Conservation (phyloP, 2,113 vertebrate species). For the Nettapus auritus region DNA sequence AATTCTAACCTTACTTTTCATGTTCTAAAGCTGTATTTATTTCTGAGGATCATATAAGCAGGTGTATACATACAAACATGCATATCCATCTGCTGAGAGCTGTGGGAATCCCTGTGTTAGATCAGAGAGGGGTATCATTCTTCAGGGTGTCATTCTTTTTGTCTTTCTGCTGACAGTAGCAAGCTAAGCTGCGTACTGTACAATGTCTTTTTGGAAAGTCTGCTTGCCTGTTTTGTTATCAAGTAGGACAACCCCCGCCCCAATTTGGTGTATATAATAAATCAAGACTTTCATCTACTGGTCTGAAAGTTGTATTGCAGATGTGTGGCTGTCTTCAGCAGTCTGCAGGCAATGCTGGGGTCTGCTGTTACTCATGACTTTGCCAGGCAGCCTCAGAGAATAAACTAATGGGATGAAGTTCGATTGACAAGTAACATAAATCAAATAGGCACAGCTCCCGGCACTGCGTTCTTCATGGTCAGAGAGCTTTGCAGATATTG, state of each 20-base stretch:
- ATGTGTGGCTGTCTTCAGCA: neutral
- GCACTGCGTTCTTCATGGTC: slow-evolving; percentile 5
- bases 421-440: neutral
- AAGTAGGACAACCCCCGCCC: neutral
- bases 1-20: neutral
- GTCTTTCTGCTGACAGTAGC: neutral
- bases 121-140: neutral
- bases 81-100: neutral
- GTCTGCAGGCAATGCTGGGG: neutral
- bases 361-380: neutral
- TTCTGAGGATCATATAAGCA: neutral
- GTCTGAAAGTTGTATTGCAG: neutral
- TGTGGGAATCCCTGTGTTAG: neutral
- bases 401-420: neutral
- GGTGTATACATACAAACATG: neutral
- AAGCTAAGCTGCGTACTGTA: neutral
- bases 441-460: neutral
- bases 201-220: neutral
- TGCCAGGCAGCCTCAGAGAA: neutral
- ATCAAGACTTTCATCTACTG: neutral
- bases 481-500: slow-evolving; percentile 1
- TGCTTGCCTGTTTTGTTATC: neutral
- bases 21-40: neutral
- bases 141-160: neutral
- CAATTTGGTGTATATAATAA: neutral